These are phyloP conservation scores for Diaphora mendica DNA, from an alignment of 2,888 invertebrate species.

Conservation along the genomic window DNA sequence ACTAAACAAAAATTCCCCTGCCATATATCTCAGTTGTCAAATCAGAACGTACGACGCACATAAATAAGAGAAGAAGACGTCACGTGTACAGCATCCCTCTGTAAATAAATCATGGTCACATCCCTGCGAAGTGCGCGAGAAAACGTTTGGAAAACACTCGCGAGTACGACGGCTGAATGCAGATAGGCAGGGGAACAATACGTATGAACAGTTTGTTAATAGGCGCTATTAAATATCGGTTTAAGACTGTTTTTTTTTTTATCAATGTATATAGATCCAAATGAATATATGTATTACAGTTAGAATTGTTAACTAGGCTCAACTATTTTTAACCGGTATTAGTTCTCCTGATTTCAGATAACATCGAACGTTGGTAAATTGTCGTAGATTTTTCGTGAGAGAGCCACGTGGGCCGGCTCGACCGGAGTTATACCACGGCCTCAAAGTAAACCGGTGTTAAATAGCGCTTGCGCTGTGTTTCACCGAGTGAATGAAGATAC, in stretches of 20 bases:
- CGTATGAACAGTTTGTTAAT: constrained; percentile 26
- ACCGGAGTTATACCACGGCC: no score
- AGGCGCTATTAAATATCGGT: neutral
- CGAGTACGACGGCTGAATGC: constrained; percentile 66
- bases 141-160: constrained; percentile 81
- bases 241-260: neutral
- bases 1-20: constrained; percentile 31
- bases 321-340: no score
- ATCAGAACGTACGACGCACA: constrained; percentile 67
- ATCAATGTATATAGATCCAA: no score
- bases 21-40: constrained; percentile 67
- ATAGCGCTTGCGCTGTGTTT: no score
- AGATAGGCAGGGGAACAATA: constrained; percentile 59
- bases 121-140: constrained; percentile 68
- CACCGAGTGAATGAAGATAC: no score
- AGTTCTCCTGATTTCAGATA: no score
- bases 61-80: constrained; percentile 65
- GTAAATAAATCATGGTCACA: constrained; percentile 74
- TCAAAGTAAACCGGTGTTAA: no score
- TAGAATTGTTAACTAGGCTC: no score
- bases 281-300: no score
- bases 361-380: no score
- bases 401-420: no score
- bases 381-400: no score
- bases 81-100: constrained; percentile 52